These are phyloP conservation scores for Taphrorychus bicolor DNA, from an alignment of 2,888 invertebrate genomes.

Conservation along the genomic window DNA sequence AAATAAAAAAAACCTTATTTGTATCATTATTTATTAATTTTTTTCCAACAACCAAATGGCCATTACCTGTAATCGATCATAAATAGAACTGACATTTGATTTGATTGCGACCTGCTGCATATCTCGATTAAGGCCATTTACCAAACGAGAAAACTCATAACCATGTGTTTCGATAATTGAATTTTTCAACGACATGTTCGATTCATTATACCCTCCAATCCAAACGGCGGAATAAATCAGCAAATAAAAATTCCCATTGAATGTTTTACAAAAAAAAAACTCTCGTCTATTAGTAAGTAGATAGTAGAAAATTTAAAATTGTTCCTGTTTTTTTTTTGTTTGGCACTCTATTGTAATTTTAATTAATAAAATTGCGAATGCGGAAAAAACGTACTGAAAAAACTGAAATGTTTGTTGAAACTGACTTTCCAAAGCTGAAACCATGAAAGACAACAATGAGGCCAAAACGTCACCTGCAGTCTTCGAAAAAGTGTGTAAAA, in stretches of 20 bases:
- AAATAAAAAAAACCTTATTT: too few relatives aligned
- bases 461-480: too few relatives aligned
- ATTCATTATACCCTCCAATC: neutral
- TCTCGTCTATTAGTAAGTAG: neutral
- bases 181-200: neutral
- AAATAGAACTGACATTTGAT: neutral
- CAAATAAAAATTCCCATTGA: neutral
- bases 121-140: neutral
- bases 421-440: too few relatives aligned
- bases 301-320: neutral
- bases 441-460: too few relatives aligned
- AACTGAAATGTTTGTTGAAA: neutral
- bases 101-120: neutral
- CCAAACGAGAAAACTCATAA: neutral
- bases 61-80: neutral
- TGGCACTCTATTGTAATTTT: neutral
- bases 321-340: neutral
- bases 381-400: neutral
- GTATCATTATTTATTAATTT: neutral
- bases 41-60: neutral
- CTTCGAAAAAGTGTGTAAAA: too few relatives aligned
- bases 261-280: neutral
- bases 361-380: too few relatives aligned
- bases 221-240: neutral
- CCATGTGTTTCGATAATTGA: neutral